Conservation (phyloP, 30 jellyfish, hydroid and myxozoan genomes). For the Euphysa ruthae region DNA sequence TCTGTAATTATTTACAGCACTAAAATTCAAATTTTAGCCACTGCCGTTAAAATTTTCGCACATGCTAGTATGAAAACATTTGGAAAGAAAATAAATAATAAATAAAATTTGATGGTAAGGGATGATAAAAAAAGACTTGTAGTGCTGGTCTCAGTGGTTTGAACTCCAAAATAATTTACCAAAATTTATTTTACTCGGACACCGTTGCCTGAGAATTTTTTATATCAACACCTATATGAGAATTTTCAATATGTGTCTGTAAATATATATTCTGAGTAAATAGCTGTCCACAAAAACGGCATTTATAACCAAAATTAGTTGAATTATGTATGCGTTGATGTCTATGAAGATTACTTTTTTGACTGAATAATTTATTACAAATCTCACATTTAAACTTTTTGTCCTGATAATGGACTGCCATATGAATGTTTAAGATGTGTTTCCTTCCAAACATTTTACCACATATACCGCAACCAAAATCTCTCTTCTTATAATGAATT, state of each 20-base stretch:
- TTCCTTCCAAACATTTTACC: slow-evolving; percentile 20
- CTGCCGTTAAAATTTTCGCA: too few relatives aligned
- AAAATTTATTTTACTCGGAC: too few relatives aligned
- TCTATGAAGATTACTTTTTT: slow-evolving; percentile 29
- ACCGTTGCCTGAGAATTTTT: too few relatives aligned
- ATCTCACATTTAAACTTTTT: slow-evolving; percentile 11
- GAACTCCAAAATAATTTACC: too few relatives aligned
- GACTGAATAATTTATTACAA: slow-evolving; percentile 14
- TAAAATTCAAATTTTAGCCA: too few relatives aligned
- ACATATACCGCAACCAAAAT: slow-evolving; percentile 27
- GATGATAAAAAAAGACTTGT: too few relatives aligned
- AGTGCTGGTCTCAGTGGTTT: too few relatives aligned
- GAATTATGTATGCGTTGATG: slow-evolving; percentile 29
- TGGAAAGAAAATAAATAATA: too few relatives aligned
- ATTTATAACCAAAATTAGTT: slow-evolving; percentile 27
- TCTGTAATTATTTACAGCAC: too few relatives aligned
- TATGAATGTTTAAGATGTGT: slow-evolving; percentile 23
- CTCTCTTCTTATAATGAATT: slow-evolving; percentile 25
- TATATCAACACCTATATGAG: too few relatives aligned
- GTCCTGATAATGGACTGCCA: slow-evolving; percentile 20
- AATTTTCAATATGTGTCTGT: slow-evolving; percentile 7
- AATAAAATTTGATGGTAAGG: too few relatives aligned
- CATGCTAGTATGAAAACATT: too few relatives aligned
- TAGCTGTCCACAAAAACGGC: slow-evolving; percentile 36
- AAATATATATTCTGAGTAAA: slow-evolving; percentile 33